phyloP scores from a whole-genome alignment of 2,797 vertebrate genomes.

The Hoplostethus mediterraneus region DNA sequence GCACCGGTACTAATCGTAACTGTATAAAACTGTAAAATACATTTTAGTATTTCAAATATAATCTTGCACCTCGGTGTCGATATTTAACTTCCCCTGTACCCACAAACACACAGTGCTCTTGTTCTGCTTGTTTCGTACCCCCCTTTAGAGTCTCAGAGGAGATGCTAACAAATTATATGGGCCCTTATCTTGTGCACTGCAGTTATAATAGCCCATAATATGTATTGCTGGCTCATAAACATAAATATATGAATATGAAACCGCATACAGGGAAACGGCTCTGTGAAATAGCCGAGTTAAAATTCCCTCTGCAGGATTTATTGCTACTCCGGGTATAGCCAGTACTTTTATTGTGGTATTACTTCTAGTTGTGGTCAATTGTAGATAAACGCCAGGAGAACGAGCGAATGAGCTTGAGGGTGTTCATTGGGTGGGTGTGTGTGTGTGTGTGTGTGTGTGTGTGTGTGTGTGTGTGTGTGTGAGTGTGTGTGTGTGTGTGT shows the following conservation, averaged over 20 bases:
- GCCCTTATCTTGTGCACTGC: slow-evolving; percentile 51
- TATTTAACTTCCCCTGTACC: neutral
- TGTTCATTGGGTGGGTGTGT: slow-evolving; percentile 24
- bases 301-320: slow-evolving; percentile 63
- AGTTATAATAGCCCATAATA: slow-evolving; percentile 57
- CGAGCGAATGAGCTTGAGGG: slow-evolving; percentile 37
- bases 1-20: neutral
- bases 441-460: slow-evolving; percentile 26
- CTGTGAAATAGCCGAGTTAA: slow-evolving; percentile 63
- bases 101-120: slow-evolving; percentile 22
- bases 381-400: slow-evolving; percentile 50
- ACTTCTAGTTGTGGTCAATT: slow-evolving; percentile 54
- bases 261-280: slow-evolving; percentile 59
- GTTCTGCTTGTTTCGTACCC: neutral
- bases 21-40: neutral
- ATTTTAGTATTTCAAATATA: too few species aligned
- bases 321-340: slow-evolving; percentile 50
- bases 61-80: too few species aligned
- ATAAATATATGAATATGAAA: slow-evolving; percentile 70
- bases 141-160: slow-evolving; percentile 9
- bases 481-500: slow-evolving; percentile 24
- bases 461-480: slow-evolving; percentile 11
- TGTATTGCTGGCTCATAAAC: slow-evolving; percentile 66
- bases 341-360: slow-evolving; percentile 70
- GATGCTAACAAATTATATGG: slow-evolving; percentile 31